A percentile compares a stretch with the other conserved stretches of the same genome.
Evolutionary conservation across 2,113 vertebrate genomes (phyloP).

Genomic region (Dasyornis broadbenti): DNA sequence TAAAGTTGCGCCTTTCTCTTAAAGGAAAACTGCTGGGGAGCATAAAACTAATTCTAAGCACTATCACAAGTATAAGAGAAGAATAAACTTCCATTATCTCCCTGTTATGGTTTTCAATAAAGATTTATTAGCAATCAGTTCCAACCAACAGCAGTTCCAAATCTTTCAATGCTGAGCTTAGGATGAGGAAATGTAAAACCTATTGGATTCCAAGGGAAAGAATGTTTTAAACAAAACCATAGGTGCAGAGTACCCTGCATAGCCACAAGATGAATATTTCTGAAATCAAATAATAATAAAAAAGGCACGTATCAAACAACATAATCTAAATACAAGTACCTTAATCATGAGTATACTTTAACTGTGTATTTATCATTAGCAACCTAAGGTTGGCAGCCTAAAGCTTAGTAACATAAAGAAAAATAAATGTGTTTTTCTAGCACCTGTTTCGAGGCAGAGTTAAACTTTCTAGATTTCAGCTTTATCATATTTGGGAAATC

Average conservation of each 20-base stretch:
- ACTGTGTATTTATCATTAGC: neutral
- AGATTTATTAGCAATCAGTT: neutral
- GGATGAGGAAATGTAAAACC: neutral
- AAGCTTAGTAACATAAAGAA: neutral
- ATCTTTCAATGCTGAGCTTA: neutral
- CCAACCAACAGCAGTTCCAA: neutral
- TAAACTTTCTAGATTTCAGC: neutral
- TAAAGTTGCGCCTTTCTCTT: neutral
- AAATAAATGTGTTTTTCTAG: neutral
- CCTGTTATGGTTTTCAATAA: neutral
- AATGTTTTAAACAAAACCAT: neutral
- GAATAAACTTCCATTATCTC: neutral
- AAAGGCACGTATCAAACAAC: neutral
- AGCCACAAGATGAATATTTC: neutral
- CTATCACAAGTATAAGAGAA: neutral
- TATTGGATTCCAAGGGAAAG: neutral
- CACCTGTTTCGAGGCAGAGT: neutral
- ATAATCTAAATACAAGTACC: neutral
- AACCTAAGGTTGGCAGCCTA: neutral
- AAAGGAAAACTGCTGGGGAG: neutral
- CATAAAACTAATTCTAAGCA: neutral
- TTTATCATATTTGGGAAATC: neutral
- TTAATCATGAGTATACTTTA: neutral
- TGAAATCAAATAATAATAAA: neutral
- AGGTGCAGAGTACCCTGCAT: neutral